Evolutionary conservation across 2,113 vertebrate genomes (phyloP).

Genomic region (Psilopsiagon aymara): DNA sequence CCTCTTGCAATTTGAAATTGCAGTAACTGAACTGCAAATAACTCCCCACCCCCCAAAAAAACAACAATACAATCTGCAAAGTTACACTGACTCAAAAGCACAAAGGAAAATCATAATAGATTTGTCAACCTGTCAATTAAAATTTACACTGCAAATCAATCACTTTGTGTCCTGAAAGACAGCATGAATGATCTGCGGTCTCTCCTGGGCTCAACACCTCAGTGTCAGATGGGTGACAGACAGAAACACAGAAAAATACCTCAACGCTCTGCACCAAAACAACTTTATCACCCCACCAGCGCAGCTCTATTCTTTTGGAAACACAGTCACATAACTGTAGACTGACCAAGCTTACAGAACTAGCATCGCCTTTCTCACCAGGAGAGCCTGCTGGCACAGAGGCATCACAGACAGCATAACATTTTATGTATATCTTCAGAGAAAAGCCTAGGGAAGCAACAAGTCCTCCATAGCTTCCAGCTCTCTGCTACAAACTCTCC

Average conservation of each 20-base stretch:
- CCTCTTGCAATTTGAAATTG: not conserved
- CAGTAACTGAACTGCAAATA: not conserved
- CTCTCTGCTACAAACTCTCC: not conserved
- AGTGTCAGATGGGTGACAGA: accelerated
- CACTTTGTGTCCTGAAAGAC: not conserved
- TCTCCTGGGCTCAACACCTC: not conserved
- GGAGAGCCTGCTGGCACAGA: not conserved
- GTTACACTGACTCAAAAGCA: not conserved
- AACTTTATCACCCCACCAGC: not conserved
- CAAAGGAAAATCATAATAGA: not conserved
- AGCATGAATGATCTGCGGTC: not conserved
- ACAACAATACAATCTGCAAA: not conserved
- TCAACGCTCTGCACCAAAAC: not conserved
- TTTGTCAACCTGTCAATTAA: not conserved
- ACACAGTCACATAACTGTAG: not conserved
- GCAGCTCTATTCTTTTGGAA: not conserved
- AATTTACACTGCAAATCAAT: not conserved
- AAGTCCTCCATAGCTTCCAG: not conserved
- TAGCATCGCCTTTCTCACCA: not conserved
- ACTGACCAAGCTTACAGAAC: not conserved
- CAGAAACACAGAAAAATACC: not conserved
- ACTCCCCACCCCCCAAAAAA: not conserved
- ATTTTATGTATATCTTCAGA: not conserved
- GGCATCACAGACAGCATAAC: not conserved
- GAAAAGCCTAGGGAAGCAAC: not conserved